Conservation (phyloP, 2,797 vertebrate genomes). For the Cottoperca gobio region DNA sequence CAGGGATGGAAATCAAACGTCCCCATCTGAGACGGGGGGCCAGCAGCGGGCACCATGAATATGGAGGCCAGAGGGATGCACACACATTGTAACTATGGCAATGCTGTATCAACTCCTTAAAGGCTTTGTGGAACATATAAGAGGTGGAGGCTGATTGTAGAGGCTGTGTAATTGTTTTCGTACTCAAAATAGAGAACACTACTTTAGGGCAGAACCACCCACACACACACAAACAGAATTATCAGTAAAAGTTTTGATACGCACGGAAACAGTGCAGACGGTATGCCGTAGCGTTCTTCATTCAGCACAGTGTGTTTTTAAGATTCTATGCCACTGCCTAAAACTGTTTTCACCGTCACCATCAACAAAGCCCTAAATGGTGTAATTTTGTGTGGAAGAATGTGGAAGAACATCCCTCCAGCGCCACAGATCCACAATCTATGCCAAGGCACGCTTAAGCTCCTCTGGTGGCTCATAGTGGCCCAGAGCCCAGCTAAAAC, state of each 20-base stretch:
- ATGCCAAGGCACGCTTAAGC: slow-evolving; percentile 68
- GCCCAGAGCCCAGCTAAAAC: slow-evolving; percentile 67
- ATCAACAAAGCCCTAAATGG: slow-evolving; percentile 47
- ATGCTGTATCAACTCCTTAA: slow-evolving; percentile 9
- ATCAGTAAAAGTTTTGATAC: slow-evolving; percentile 27
- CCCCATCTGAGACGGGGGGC: slow-evolving; percentile 21
- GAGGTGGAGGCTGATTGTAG: slow-evolving; percentile 4
- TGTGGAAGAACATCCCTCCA: slow-evolving; percentile 56
- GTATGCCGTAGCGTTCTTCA: slow-evolving; percentile 1
- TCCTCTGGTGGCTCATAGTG: slow-evolving; percentile 54
- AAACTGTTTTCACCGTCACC: slow-evolving; percentile 29
- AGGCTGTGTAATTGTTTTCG: slow-evolving; percentile 30
- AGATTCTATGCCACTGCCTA: slow-evolving; percentile 17
- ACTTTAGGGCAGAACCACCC: slow-evolving; percentile 20
- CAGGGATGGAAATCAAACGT: slow-evolving; percentile 60
- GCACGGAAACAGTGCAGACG: slow-evolving; percentile 25
- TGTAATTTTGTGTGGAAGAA: slow-evolving; percentile 53
- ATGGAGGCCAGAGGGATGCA: slow-evolving; percentile 6
- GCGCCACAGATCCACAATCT: slow-evolving; percentile 47
- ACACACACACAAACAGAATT: background rate
- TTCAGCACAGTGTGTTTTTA: slow-evolving; percentile 32
- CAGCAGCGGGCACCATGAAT: slow-evolving; percentile 5
- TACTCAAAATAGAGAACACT: slow-evolving; percentile 11
- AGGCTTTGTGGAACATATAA: slow-evolving; percentile 21
- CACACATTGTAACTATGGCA: slow-evolving; percentile 27